phyloP scores from a whole-genome alignment of 2,888 invertebrate species.

The Euplagia quadripunctaria region DNA sequence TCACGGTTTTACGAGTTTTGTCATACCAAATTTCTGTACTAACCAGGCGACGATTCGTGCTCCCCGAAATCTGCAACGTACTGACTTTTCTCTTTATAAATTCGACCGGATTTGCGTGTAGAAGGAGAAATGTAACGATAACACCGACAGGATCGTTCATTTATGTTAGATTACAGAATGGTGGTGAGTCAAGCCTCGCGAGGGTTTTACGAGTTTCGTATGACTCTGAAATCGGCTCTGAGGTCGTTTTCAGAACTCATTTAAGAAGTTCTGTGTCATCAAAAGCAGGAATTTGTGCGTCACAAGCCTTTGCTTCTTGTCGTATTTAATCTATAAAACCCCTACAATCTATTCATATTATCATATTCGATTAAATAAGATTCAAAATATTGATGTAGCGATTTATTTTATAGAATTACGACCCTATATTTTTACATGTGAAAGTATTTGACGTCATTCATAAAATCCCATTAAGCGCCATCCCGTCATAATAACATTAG shows the following conservation, averaged over 20 bases:
- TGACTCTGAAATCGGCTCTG: slow-evolving; percentile 74
- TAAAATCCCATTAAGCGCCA: slow-evolving; percentile 60
- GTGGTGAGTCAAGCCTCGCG: slow-evolving; percentile 69
- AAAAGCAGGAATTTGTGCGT: slow-evolving; percentile 69
- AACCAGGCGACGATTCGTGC: slow-evolving; percentile 66
- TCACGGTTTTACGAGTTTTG: slow-evolving; percentile 72
- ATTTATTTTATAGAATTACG: slow-evolving; percentile 52
- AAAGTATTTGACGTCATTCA: slow-evolving; percentile 53
- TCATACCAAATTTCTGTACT: slow-evolving; percentile 62
- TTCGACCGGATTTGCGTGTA: slow-evolving; percentile 74
- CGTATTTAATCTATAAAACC: slow-evolving; percentile 43
- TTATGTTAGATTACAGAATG: slow-evolving; percentile 71
- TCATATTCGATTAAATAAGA: slow-evolving; percentile 21
- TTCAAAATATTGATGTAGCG: slow-evolving; percentile 37
- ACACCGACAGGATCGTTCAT: slow-evolving; percentile 77
- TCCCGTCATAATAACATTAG: slow-evolving; percentile 64
- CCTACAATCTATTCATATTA: slow-evolving; percentile 25
- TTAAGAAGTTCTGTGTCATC: slow-evolving; percentile 79
- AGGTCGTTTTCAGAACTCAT: slow-evolving; percentile 76
- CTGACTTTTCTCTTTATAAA: slow-evolving; percentile 70
- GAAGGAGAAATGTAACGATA: slow-evolving; percentile 78
- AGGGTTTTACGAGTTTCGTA: slow-evolving; percentile 82
- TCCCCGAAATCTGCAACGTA: slow-evolving; percentile 71
- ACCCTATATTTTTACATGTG: slow-evolving; percentile 35
- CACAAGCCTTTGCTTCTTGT: slow-evolving; percentile 46